Conservation (phyloP, 2,797 vertebrate genomes). For the Scomberomorus guttatus region DNA sequence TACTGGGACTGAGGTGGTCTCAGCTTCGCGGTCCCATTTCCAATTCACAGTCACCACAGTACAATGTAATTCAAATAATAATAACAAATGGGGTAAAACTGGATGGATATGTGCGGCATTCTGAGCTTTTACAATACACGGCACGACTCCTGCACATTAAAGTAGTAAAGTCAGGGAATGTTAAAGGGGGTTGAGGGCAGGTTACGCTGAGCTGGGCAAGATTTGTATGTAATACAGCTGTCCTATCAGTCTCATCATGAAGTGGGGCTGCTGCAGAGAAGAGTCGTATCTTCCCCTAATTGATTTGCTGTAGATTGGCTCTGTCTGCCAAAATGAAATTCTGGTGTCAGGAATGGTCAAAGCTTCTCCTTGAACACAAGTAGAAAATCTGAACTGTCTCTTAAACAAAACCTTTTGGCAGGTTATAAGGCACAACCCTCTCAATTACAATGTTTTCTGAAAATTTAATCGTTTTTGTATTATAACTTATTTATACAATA, state of each 20-base stretch:
- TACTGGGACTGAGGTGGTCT: constrained; percentile 75
- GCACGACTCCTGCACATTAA: constrained; percentile 63
- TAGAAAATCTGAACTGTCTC: constrained; percentile 13
- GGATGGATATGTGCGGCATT: constrained; percentile 67
- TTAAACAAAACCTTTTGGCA: background rate
- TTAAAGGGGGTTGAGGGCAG: constrained; percentile 35
- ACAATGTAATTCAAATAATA: constrained; percentile 84
- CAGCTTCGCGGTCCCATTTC: constrained; percentile 72
- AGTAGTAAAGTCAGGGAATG: constrained; percentile 51
- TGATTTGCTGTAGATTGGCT: constrained; percentile 42
- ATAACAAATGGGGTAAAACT: constrained; percentile 75
- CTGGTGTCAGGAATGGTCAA: background rate
- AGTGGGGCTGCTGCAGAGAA: constrained; percentile 27
- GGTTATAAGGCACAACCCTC: background rate
- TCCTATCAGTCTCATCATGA: constrained; percentile 52
- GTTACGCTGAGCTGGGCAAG: constrained; percentile 41
- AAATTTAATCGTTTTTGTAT: background rate
- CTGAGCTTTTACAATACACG: constrained; percentile 73
- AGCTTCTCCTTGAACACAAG: constrained; percentile 1
- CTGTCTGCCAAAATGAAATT: constrained; percentile 31
- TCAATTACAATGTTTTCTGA: background rate
- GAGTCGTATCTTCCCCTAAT: constrained; percentile 31
- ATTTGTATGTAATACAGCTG: constrained; percentile 42
- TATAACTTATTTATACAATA: background rate
- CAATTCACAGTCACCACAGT: constrained; percentile 78